Conservation (phyloP, 2,888 invertebrate genomes). For the Tubiluchus corallicola region DNA sequence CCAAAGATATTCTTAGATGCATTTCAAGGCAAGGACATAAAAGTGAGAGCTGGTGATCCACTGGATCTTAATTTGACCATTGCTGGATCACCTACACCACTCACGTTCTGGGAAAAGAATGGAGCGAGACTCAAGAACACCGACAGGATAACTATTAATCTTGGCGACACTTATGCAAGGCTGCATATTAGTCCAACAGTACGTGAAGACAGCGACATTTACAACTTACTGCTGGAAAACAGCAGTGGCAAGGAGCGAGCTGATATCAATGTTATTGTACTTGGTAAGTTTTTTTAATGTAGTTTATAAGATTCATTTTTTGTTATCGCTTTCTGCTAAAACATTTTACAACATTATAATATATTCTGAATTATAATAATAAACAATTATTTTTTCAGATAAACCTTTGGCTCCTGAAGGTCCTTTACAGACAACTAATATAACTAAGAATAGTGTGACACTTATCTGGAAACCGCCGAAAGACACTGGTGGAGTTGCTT, state of each 20-base stretch:
- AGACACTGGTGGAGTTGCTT: slow-evolving; percentile 22
- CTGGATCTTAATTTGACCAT: slow-evolving; percentile 26
- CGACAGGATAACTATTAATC: background rate
- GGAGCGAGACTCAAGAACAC: slow-evolving; percentile 13
- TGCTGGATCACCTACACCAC: slow-evolving; percentile 27
- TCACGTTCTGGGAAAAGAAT: slow-evolving; percentile 26
- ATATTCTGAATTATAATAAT: background rate
- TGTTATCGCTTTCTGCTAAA: background rate
- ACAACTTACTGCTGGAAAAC: slow-evolving; percentile 25
- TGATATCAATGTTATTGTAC: slow-evolving; percentile 27
- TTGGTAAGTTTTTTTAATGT: slow-evolving; percentile 20
- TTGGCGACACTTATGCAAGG: slow-evolving; percentile 15
- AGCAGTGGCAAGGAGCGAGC: slow-evolving; percentile 25
- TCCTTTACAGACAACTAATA: slow-evolving; percentile 21
- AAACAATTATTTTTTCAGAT: slow-evolving; percentile 13
- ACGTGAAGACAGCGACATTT: slow-evolving; percentile 28
- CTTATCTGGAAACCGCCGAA: slow-evolving; percentile 22
- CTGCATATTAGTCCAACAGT: slow-evolving; percentile 24
- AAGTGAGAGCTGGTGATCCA: slow-evolving; percentile 29
- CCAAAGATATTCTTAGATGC: slow-evolving; percentile 22
- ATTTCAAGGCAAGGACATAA: slow-evolving; percentile 23
- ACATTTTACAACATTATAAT: too few species aligned
- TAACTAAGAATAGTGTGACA: slow-evolving; percentile 24
- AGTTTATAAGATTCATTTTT: background rate
- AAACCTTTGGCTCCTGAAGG: slow-evolving; percentile 22